phyloP scores from a whole-genome alignment of 1,140 invertebrate species.

The Octopus sinensis region DNA sequence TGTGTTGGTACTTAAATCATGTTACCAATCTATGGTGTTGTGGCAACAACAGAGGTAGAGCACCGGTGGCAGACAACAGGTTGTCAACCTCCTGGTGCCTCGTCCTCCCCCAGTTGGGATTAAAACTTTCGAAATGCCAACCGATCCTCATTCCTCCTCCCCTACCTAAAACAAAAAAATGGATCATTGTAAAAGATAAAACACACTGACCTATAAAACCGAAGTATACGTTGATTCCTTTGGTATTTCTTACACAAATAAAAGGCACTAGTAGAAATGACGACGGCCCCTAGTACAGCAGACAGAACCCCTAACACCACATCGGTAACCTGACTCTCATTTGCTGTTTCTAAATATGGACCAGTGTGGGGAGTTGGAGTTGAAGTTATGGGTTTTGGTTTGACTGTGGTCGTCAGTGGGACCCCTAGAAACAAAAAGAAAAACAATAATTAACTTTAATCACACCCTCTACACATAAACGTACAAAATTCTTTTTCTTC shows the following conservation, averaged over 20 bases:
- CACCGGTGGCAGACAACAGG: not conserved
- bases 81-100: not conserved
- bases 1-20: too few relatives aligned
- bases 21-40: too few relatives aligned
- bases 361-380: too few relatives aligned
- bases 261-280: constrained; percentile 7
- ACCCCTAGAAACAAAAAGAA: too few relatives aligned
- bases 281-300: not conserved
- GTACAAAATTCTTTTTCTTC: too few relatives aligned
- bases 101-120: not conserved
- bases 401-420: too few relatives aligned
- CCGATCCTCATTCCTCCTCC: not conserved
- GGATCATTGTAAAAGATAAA: too few relatives aligned
- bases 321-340: constrained; percentile 6
- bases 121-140: not conserved
- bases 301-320: not conserved
- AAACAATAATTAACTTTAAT: too few relatives aligned
- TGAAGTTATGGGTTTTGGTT: too few relatives aligned
- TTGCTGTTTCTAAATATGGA: not conserved
- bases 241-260: constrained; percentile 14
- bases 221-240: not conserved
- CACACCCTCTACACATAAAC: too few relatives aligned
- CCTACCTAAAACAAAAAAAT: too few relatives aligned
- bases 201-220: constrained; percentile 3
- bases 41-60: too few relatives aligned